Base-by-base conservation (phyloP, 2,113 vertebrate genomes). In the Psephotus haematonotus region DNA sequence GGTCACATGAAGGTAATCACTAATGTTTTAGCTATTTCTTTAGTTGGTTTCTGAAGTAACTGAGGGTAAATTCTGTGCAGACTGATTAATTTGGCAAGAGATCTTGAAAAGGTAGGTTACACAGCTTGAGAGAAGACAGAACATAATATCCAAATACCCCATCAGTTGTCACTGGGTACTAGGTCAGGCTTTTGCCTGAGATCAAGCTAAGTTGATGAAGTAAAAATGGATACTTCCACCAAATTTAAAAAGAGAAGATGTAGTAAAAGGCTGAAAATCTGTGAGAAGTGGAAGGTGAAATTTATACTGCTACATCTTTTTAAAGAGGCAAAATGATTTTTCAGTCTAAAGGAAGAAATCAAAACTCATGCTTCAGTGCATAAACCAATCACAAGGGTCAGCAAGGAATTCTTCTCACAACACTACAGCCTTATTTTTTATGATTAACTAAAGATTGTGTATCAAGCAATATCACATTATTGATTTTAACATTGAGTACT, bases 281-380 rank as follows among this genome's bases (percentile, higher is more conserved):
- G n/a, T n/a, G 23, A 87, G 50, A 68, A 92, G 44, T 16, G 41
- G 47, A 76, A 77, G 20, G 17, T 64, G 39, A 20, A 88, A 85
- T 72, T 95, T 91, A 44, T 59, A 55, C 7, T 19, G 31, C 67
- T 68, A 50, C 35, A 31, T 44, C 69, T 92, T 92, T 80, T 88
- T 62, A 13, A 82, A 77, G 47, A 78, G 57, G 55, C 27, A 33
- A 71, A 97, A 62, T 11, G 5, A 62, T 91, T 92, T 59, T 89
- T 79, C 59, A 69, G 63, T 84, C 78, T 82, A 68, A 95, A 79
- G 70, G 37, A 92, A 89, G 78, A 85, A 92, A 95, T 76, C 75
- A 82, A 82, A 92, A 72, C 41, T 93, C 65, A 72, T 7, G 7
- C 60, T 84, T 85, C 84, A 76, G 62, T 69, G 81, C 52, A 55